phyloP scores from a whole-genome alignment of 2,113 vertebrate species.

The Eulemur macaco region DNA sequence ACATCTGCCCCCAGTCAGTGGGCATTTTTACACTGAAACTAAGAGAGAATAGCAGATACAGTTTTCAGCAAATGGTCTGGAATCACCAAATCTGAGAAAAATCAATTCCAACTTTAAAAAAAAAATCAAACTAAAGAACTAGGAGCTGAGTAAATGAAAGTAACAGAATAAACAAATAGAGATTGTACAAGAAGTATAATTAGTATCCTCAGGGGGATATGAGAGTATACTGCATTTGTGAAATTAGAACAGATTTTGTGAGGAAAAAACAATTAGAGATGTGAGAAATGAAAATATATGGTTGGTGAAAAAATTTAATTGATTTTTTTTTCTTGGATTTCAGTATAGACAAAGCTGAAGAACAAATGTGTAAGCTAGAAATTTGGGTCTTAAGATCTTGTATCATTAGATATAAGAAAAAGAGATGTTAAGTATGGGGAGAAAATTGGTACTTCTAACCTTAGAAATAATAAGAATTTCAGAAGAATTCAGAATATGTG shows the following conservation, averaged over 20 bases:
- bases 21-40: not conserved
- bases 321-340: not conserved
- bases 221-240: not conserved
- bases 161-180: not conserved
- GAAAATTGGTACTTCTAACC: not conserved
- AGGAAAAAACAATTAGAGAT: not conserved
- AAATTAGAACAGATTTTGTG: conserved; percentile 22
- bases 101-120: not conserved
- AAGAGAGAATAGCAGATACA: not conserved
- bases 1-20: not conserved
- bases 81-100: conserved; percentile 16
- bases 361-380: not conserved
- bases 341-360: not conserved
- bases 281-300: not conserved
- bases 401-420: not conserved
- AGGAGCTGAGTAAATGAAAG: not conserved
- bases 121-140: not conserved
- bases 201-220: not conserved
- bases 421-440: not conserved
- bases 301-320: not conserved
- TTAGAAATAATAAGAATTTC: not conserved
- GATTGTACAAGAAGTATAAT: not conserved
- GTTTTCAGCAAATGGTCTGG: not conserved
- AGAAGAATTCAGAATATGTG: not conserved
- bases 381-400: not conserved